phyloP scores from a whole-genome alignment of 1,140 invertebrate genomes.

The Aricia agestis region DNA sequence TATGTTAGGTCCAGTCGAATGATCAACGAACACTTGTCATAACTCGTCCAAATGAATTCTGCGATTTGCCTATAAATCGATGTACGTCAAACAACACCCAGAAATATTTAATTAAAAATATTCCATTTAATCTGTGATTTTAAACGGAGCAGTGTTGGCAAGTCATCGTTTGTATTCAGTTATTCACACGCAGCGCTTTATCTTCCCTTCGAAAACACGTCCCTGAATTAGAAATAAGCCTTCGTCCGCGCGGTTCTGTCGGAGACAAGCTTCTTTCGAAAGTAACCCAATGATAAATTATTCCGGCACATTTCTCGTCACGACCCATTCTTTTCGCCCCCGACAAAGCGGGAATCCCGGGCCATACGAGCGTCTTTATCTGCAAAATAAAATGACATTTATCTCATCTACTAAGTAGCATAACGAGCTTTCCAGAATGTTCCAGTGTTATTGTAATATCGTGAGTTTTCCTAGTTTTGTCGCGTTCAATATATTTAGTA shows the following conservation, averaged over 20 bases:
- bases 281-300: constrained; percentile 70
- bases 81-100: constrained; percentile 5
- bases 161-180: constrained; percentile 62
- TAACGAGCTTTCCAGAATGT: constrained; percentile 31
- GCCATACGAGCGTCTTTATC: constrained; percentile 59
- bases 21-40: no score
- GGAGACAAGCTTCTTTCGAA: constrained; percentile 58
- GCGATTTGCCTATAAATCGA: no score
- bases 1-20: no score
- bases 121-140: constrained; percentile 13
- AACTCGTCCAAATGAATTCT: no score
- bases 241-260: constrained; percentile 50
- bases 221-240: constrained; percentile 66
- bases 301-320: constrained; percentile 70
- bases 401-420: constrained; percentile 50
- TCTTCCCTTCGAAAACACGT: constrained; percentile 59
- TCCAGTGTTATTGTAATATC: neutral
- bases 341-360: constrained; percentile 60
- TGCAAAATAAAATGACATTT: constrained; percentile 62
- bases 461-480: neutral
- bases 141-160: constrained; percentile 28
- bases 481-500: no score
- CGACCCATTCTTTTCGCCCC: constrained; percentile 60
- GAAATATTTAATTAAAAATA: neutral
- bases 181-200: constrained; percentile 60